Conservation (phyloP, 2,888 invertebrate genomes). For the Lacanobia oleracea region DNA sequence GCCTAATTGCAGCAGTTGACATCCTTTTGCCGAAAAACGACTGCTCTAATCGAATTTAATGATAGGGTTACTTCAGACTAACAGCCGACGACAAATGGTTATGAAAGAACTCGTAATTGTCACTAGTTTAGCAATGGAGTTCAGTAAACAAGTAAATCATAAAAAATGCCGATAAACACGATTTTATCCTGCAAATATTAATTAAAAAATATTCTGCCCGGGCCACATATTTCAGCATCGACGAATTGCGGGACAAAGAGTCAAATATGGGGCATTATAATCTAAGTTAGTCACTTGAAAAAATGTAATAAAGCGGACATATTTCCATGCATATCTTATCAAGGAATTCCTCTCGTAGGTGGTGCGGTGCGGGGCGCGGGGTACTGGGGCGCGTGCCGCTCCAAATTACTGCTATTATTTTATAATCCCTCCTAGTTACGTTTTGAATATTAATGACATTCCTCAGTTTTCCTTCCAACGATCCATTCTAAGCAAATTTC, state of each 20-base stretch:
- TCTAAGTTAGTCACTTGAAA: slow-evolving; percentile 79
- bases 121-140: slow-evolving; percentile 5
- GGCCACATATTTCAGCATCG: slow-evolving; percentile 27
- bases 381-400: slow-evolving; percentile 80
- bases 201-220: slow-evolving; percentile 18
- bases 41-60: slow-evolving; percentile 82
- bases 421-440: slow-evolving; percentile 90
- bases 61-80: slow-evolving; percentile 75
- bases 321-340: slow-evolving; percentile 89
- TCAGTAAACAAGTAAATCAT: background rate
- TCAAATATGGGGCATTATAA: slow-evolving; percentile 71
- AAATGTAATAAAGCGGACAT: slow-evolving; percentile 89
- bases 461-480: slow-evolving; percentile 83
- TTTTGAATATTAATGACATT: slow-evolving; percentile 90
- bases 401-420: slow-evolving; percentile 91
- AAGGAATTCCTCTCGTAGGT: slow-evolving; percentile 83
- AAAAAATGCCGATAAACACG: background rate
- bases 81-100: slow-evolving; percentile 46
- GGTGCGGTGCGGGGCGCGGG: slow-evolving; percentile 67
- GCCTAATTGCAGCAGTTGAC: slow-evolving; percentile 84
- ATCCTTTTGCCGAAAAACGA: slow-evolving; percentile 80
- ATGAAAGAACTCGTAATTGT: slow-evolving; percentile 30
- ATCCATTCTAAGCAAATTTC: slow-evolving; percentile 85
- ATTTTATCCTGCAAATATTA: slow-evolving; percentile 10
- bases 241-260: slow-evolving; percentile 57